Conservation (phyloP, 2,797 vertebrate species). For the Chaetodon trifasciatus region DNA sequence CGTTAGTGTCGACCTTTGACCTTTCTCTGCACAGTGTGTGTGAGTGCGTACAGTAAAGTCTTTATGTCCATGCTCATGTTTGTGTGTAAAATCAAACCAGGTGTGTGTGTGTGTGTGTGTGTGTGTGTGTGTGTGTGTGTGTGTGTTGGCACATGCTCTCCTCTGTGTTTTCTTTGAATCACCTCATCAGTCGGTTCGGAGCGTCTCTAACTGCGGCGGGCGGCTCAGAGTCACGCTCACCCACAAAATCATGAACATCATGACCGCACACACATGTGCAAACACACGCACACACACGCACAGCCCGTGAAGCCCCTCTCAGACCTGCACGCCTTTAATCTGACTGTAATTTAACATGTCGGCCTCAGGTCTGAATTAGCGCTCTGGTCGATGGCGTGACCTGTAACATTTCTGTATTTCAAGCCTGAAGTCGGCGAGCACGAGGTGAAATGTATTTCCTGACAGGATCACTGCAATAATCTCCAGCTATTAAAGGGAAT, state of each 20-base stretch:
- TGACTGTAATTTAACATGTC: too few species aligned
- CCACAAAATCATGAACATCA: slow-evolving; percentile 3
- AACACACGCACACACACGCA: slow-evolving; percentile 1
- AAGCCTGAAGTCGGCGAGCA: too few species aligned
- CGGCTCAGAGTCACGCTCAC: slow-evolving; percentile 8
- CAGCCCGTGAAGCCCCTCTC: too few species aligned
- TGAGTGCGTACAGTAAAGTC: not conserved
- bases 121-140: not conserved
- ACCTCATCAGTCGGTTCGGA: slow-evolving; percentile 11
- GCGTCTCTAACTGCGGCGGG: slow-evolving; percentile 13
- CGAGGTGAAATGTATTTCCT: too few species aligned
- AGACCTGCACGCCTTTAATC: too few species aligned
- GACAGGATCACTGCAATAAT: too few species aligned
- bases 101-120: slow-evolving; percentile 1
- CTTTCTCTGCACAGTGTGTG: not conserved
- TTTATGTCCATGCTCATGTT: not conserved
- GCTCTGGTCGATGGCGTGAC: too few species aligned
- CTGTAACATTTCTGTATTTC: too few species aligned
- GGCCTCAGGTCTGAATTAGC: too few species aligned
- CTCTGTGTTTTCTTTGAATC: slow-evolving; percentile 20
- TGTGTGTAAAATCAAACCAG: not conserved
- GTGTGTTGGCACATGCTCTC: not conserved
- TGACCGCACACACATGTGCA: not conserved
- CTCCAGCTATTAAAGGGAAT: too few species aligned
- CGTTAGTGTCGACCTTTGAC: not conserved